A percentile compares a stretch with the other conserved stretches of the same genome.
These are phyloP conservation scores for Cyprinella venusta DNA, from an alignment of 2,797 vertebrate genomes.

Conservation along the genomic window DNA sequence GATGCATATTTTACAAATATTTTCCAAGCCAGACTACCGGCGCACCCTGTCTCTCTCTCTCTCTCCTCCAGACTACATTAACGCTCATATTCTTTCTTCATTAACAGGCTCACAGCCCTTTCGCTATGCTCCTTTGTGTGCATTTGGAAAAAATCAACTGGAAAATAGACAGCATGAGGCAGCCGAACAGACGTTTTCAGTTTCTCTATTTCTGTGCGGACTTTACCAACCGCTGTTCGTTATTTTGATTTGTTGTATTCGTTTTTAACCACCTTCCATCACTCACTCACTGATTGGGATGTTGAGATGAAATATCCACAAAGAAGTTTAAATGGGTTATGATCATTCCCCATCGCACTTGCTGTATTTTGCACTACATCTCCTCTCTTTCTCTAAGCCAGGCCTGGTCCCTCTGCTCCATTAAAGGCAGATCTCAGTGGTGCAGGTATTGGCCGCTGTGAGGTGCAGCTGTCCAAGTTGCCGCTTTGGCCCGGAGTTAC, in stretches of 20 bases:
- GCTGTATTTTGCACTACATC: conserved; percentile 22
- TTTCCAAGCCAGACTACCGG: conserved; percentile 59
- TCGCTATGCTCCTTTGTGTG: conserved; percentile 73
- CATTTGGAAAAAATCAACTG: conserved; percentile 78
- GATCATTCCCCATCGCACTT: conserved; percentile 37
- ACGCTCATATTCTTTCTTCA: conserved; percentile 74
- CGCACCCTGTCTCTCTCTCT: conserved; percentile 23
- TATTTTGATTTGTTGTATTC: conserved; percentile 58
- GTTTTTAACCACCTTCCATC: conserved; percentile 60
- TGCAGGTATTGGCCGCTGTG: conserved; percentile 36
- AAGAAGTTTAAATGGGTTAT: conserved; percentile 69
- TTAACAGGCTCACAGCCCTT: conserved; percentile 78
- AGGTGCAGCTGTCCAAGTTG: conserved; percentile 48
- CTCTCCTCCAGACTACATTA: conserved; percentile 73
- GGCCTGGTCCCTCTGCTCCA: conserved; percentile 36
- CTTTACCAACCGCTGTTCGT: conserved; percentile 42
- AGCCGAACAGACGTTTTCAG: conserved; percentile 53
- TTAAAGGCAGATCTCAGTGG: conserved; percentile 61
- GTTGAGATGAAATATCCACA: conserved; percentile 77
- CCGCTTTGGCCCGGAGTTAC: conserved; percentile 13
- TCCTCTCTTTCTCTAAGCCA: conserved; percentile 33
- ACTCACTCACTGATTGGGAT: conserved; percentile 72
- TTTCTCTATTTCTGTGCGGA: conserved; percentile 40
- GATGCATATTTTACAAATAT: conserved; percentile 71
- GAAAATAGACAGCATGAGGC: conserved; percentile 76